These are phyloP conservation scores for Passer domesticus DNA, from an alignment of 2,113 vertebrate species.

Conservation along the genomic window DNA sequence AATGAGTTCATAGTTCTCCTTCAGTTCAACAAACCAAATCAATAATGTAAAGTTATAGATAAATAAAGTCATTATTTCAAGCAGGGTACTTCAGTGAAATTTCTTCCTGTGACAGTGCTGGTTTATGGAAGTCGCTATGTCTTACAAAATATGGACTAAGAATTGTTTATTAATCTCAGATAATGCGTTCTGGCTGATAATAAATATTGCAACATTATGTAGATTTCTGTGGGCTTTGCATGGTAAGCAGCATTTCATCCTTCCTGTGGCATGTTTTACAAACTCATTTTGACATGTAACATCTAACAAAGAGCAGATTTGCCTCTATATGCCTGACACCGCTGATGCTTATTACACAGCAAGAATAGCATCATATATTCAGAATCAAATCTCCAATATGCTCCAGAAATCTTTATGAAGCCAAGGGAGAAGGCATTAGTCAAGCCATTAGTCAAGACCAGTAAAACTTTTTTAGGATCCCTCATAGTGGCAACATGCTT, in stretches of 20 bases:
- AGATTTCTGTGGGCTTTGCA: slow-evolving; percentile 19
- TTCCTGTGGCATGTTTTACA: not conserved
- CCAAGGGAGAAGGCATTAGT: not conserved
- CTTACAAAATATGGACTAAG: not conserved
- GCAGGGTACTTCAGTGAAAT: not conserved
- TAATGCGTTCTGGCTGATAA: slow-evolving; percentile 12
- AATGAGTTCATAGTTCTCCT: not conserved
- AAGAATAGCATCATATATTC: not conserved
- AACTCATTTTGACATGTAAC: slow-evolving; percentile 5
- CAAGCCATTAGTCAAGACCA: not conserved
- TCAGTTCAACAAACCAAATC: slow-evolving; percentile 26
- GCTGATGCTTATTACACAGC: not conserved
- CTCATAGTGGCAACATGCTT: not conserved
- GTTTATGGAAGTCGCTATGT: not conserved
- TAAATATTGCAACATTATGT: slow-evolving; percentile 19
- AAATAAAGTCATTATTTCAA: slow-evolving; percentile 45
- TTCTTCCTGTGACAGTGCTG: not conserved
- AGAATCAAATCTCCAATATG: not conserved
- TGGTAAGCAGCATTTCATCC: slow-evolving; percentile 11
- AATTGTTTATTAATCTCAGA: slow-evolving; percentile 44
- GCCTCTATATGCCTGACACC: not conserved
- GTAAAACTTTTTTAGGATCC: not conserved
- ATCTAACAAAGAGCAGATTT: slow-evolving; percentile 30
- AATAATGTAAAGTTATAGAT: slow-evolving; percentile 39
- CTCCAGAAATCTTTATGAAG: slow-evolving; percentile 14